Evolutionary conservation across 2,797 vertebrate species (phyloP), one percentile per base, ranked within the genome.

Genomic region (Phylloscopus collybita): DNA sequence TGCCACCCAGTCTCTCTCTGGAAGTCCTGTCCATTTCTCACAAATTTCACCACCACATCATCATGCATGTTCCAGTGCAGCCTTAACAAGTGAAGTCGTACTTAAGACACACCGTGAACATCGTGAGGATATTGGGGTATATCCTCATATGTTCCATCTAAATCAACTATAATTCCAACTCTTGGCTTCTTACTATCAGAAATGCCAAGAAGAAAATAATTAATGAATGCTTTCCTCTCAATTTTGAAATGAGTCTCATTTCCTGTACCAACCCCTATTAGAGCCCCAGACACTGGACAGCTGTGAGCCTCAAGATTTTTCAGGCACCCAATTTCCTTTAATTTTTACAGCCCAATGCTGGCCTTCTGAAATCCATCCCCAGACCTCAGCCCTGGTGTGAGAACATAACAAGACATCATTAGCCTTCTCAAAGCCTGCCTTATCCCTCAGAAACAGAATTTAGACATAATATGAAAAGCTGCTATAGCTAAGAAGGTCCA

Each of bases 371-470:
- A 93, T 72, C 45, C 29, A 81, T 61, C 74, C 21, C 32, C 75
- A 93, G 38, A 51, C 26, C 20, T 50, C 30, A 45, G 13, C 38
- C 38, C 14, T 36, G 25, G 8, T 60, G 18, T 84, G 72, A 71
- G 47, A 81, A 75, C 7, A 45, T 7, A 73, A 64, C 6, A 73
- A 60, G 30, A 84, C 9, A 9, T 56, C 26, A 75, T 76, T 69
- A 38, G 40, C 27, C 47, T 70, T 80, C 64, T 74, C 32, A 74
- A 89, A 87, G 38, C 54, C 60, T 66, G 30, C 26, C 38, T 71
- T 64, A 83, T 20, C 61, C 57, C 62, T n/a, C 32, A 93, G 70
- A 93, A 93, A 23, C 26, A 84, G 69, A 91, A 78, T 87, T 86
- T 42, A 91, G 72, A 92, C 53, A 88, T 45, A 66, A 50, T 10